Conservation (phyloP, 2,113 vertebrate genomes). For the Carettochelys insculpta region DNA sequence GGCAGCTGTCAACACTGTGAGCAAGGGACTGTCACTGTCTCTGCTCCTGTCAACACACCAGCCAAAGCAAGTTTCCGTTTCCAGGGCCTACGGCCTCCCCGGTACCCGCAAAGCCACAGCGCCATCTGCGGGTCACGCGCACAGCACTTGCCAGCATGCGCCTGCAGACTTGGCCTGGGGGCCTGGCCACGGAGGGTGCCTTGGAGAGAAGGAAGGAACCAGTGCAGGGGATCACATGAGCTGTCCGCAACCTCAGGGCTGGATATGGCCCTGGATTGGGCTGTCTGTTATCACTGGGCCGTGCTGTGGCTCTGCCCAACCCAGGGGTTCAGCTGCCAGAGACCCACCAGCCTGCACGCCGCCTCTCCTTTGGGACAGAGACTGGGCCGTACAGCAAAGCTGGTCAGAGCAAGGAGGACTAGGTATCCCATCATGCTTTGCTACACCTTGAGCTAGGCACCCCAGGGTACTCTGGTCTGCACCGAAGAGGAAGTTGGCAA, state of each 20-base stretch:
- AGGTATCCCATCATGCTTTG: neutral
- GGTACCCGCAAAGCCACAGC: neutral
- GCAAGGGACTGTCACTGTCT: too few species aligned
- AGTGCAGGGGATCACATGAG: neutral
- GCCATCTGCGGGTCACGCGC: too few species aligned
- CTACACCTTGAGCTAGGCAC: neutral
- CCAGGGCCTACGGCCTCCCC: neutral
- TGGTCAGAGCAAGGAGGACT: neutral
- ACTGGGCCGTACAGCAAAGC: neutral
- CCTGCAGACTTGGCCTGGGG: too few species aligned
- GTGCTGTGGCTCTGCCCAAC: too few species aligned
- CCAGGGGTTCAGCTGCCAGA: neutral
- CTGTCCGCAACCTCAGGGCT: neutral
- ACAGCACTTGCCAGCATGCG: too few species aligned
- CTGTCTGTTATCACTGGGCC: neutral
- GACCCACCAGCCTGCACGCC: fast-evolving
- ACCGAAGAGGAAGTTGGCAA: neutral
- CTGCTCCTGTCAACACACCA: too few species aligned
- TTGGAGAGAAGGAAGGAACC: neutral
- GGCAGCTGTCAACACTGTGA: too few species aligned
- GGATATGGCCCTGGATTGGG: neutral
- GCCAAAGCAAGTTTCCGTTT: neutral
- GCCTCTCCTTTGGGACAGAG: neutral
- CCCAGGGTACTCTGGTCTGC: neutral
- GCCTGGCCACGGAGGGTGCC: too few species aligned